Base-by-base conservation (phyloP, 2,888 invertebrate genomes). In the Galerucella nymphaeae region DNA sequence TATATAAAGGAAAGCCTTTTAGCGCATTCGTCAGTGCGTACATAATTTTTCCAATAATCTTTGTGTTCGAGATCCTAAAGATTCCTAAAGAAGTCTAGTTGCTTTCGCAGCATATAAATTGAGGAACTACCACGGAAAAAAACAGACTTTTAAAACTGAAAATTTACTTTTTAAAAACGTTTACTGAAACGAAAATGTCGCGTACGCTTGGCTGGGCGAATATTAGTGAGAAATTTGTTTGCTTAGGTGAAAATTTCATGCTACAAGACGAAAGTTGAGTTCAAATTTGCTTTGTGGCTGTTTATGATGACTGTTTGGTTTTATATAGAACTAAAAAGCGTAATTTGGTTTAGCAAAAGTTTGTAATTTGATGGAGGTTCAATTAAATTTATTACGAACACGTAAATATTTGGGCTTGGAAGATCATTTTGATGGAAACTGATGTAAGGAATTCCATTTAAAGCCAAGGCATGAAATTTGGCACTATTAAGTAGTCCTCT, bases 141-240 rank as follows among this genome's bases (percentile, higher is more conserved):
- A n/a, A 10, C 8, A 14, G 30, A 58, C 11, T 38, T 30, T 59
- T 11, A 41, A 8, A 62, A 62, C 61, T 18, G 41, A 62, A 62
- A 62, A 41, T 42, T 16, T 16, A 62, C 61, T 42, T 2, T 62
- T 59, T 14, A 23, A 38, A 62, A 41, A 1, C 42, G 42, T 62
- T 62, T 42, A 62, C 42, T 42, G 41, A 62, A 41, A 41, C 42
- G 61, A 62, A 41, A 62, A 62, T 42, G 11, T 62, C 61, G 16
- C 16, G 6, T n/a, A 62, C 42, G 42, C 20, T 62, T 42, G 41
- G 18, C 16, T 42, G 61, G 23, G 61, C 38, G 38, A 59, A 59
- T 38, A 59, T 59, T 62, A 62, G 61, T 42, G 61, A n/a, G 42
- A 62, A 62, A 62, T 42, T 18, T 62, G 42, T 42, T 18, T 61